A percentile compares a stretch with the other conserved stretches of the same genome.
phyloP scores from a whole-genome alignment of 1,140 invertebrate species.

The Planococcus citri region DNA sequence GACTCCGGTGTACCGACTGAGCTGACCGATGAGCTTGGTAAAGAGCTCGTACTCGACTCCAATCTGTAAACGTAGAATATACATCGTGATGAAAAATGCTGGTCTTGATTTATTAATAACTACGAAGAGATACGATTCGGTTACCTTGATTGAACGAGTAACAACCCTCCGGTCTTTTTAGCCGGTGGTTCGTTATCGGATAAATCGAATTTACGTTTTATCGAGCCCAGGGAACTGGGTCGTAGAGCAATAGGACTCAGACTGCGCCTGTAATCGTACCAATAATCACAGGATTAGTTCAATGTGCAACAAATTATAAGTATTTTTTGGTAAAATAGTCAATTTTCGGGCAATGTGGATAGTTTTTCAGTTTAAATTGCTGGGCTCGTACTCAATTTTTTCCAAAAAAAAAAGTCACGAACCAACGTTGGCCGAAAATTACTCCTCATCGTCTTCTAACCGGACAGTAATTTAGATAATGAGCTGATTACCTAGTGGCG shows the following conservation, averaged over 20 bases:
- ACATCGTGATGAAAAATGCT: too few species aligned
- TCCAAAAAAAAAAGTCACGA: too few species aligned
- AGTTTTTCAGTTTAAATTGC: neutral
- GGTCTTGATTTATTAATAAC: too few species aligned
- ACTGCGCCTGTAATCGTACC: slow-evolving; percentile 47
- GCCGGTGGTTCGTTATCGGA: slow-evolving; percentile 46
- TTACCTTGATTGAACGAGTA: slow-evolving; percentile 5
- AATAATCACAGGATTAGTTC: neutral
- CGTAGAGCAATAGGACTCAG: slow-evolving; percentile 71
- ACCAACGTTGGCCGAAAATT: neutral
- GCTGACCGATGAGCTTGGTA: slow-evolving; percentile 1
- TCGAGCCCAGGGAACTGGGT: slow-evolving; percentile 52
- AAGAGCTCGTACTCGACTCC: neutral
- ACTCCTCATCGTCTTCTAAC: too few species aligned
- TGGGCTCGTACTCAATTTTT: too few species aligned
- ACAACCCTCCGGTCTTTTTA: slow-evolving; percentile 32
- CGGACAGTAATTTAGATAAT: too few species aligned
- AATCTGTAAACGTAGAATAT: slow-evolving; percentile 2
- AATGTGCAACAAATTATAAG: slow-evolving; percentile 22
- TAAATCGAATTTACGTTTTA: slow-evolving; percentile 68
- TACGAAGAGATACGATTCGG: neutral
- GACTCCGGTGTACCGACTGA: slow-evolving; percentile 8
- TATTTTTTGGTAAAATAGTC: neutral
- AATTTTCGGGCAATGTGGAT: neutral
- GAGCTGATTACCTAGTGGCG: slow-evolving; percentile 42